These are phyloP conservation scores for Sinocyclocheilus rhinocerous DNA, from an alignment of 2,113 vertebrate species.

Conservation along the genomic window DNA sequence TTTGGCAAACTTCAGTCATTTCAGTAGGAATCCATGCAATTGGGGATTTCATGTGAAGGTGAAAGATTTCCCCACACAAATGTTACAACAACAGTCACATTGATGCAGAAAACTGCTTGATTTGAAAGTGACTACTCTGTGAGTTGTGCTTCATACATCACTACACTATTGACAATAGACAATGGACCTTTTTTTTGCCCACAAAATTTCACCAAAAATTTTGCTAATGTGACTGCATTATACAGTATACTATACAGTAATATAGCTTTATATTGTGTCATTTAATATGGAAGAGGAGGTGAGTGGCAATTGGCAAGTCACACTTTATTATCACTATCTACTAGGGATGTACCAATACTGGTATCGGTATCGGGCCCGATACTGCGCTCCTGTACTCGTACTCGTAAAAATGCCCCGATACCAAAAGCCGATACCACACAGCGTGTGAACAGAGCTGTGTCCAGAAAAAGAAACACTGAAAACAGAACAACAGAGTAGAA, in stretches of 20 bases:
- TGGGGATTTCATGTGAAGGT: neutral
- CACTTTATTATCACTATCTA: neutral
- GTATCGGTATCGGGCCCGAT: too few relatives aligned
- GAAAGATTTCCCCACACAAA: neutral
- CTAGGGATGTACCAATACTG: too few relatives aligned
- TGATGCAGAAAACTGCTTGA: neutral
- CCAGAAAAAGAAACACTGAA: too few relatives aligned
- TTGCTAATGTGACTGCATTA: too few relatives aligned
- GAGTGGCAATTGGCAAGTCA: neutral
- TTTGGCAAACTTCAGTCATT: neutral
- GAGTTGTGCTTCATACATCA: too few relatives aligned
- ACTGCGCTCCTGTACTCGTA: too few relatives aligned
- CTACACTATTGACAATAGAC: too few relatives aligned
- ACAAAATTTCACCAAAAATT: neutral
- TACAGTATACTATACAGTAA: too few relatives aligned
- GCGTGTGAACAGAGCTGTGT: too few relatives aligned
- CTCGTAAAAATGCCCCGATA: too few relatives aligned
- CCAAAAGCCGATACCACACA: too few relatives aligned
- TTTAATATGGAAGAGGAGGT: neutral
- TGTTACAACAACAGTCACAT: neutral
- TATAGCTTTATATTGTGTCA: neutral
- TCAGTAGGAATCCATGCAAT: neutral
- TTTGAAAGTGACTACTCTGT: neutral
- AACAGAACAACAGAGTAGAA: too few relatives aligned
- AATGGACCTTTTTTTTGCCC: neutral